Base-by-base conservation (phyloP, 1,140 invertebrate species). In the Microplitis demolitor region DNA sequence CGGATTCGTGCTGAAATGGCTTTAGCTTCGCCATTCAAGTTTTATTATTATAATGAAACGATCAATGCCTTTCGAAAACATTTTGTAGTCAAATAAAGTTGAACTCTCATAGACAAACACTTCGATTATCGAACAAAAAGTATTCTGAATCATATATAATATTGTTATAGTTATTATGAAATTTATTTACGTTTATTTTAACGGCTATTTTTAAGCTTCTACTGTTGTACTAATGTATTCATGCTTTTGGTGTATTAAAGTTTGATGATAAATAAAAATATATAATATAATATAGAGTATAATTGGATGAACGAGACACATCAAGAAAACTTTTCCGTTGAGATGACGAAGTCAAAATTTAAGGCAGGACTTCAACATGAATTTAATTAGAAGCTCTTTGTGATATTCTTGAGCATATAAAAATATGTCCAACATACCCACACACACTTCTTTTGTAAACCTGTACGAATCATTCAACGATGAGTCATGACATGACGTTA, bases 351-450 rank as follows among this genome's bases (percentile, higher is more conserved):
- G 34, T 33, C 24, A 6, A 24, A 39, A 58, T 56, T 60, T 58
- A n/a, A 69, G 24, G 56, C 13, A 39, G 51, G 24, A 53, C 31
- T 58, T 39, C 1, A 66, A n/a, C 53, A 62, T 50, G 37, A 68
- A 31, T 67, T 58, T 74, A 74, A 74, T 74, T 74, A 69, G 67
- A 63, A 74, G 51, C 67, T 66, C 72, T 74, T 45, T 74, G 72
- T 74, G 61, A 60, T 71, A 54, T 11, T 16, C 69, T 5, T 39
- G 24, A 60, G 33, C 39, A 54, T 37, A 58, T 34, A 60, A 33
- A 58, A 9, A 45, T 39, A 39, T 66, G 33, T 1, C 14, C 63
- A 66, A 50, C 37, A 31, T 50, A 66, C 63, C 63, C 14, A 50
- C 63, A 16, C 24, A 33, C 53, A 16, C 45, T 62, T 60, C 50